Percentiles rank a stretch among this genome's conserved stretches.
Conservation (phyloP, 2,113 vertebrate species). For the Bujurquina vittata region DNA sequence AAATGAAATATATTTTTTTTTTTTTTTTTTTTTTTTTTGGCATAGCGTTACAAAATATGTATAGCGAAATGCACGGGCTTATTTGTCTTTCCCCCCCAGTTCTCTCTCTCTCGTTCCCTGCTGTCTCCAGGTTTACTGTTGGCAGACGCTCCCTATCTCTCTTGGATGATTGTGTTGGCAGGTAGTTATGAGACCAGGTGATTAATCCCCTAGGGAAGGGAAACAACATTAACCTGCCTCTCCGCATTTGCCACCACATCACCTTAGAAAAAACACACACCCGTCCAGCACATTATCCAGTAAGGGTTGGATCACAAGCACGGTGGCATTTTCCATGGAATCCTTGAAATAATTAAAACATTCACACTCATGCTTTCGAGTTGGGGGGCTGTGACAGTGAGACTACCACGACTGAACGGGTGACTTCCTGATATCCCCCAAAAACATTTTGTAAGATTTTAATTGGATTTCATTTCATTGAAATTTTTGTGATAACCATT, state of each 20-base stretch:
- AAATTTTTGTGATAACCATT: neutral
- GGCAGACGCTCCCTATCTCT: constrained; percentile 59
- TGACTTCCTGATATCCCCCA: neutral
- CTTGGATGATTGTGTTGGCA: constrained; percentile 70
- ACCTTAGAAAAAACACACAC: constrained; percentile 49
- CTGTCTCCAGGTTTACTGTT: constrained; percentile 58
- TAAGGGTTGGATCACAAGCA: constrained; percentile 16
- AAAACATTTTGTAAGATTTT: constrained; percentile 9
- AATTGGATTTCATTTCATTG: constrained; percentile 19
- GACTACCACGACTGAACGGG: neutral
- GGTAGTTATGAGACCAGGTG: constrained; percentile 66
- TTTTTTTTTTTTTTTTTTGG: neutral
- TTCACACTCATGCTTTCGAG: constrained; percentile 12
- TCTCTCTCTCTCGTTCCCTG: constrained; percentile 15
- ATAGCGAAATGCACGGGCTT: constrained; percentile 28
- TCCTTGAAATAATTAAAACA: constrained; percentile 51
- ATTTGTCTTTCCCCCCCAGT: constrained; percentile 7
- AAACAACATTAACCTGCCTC: constrained; percentile 72
- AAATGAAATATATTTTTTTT: no score
- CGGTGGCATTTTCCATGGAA: constrained; percentile 20
- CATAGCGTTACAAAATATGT: constrained; percentile 7
- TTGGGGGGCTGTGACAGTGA: constrained; percentile 3
- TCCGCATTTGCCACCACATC: constrained; percentile 60
- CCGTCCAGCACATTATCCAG: constrained; percentile 24
- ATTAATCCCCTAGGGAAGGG: constrained; percentile 67